Percentiles rank a stretch among this genome's conserved stretches.
phyloP scores from a whole-genome alignment of 1,140 invertebrate genomes.

The Pseudomyrmex flavicornis region DNA sequence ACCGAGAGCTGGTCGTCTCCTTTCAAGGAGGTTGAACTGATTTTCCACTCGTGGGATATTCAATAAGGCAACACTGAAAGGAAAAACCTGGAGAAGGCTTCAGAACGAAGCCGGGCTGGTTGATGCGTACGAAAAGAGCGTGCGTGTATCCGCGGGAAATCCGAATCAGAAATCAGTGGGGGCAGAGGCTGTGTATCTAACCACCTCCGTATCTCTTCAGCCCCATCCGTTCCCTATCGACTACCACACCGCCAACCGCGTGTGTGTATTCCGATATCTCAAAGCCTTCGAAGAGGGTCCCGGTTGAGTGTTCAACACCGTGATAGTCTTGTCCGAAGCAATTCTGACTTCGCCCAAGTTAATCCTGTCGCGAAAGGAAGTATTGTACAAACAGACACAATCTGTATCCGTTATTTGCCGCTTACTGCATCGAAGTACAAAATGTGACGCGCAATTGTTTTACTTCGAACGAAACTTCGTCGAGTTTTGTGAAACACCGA shows the following conservation, averaged over 20 bases:
- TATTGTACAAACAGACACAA: conserved; percentile 13
- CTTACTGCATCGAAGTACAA: not conserved
- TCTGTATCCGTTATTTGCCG: not conserved
- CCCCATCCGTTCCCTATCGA: conserved; percentile 67
- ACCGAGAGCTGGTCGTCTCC: conserved; percentile 72
- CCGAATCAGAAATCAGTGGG: conserved; percentile 73
- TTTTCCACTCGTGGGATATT: conserved; percentile 85
- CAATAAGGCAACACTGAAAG: conserved; percentile 83
- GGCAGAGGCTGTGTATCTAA: conserved; percentile 62
- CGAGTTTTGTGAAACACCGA: not conserved
- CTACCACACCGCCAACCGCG: conserved; percentile 54
- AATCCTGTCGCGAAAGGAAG: not conserved
- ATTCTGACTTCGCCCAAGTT: not conserved
- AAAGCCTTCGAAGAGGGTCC: conserved; percentile 70
- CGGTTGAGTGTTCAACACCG: conserved; percentile 66
- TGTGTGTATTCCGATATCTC: conserved; percentile 56
- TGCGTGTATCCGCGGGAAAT: conserved; percentile 62
- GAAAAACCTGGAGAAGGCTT: conserved; percentile 75
- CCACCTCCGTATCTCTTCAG: conserved; percentile 36
- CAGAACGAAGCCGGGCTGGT: conserved; percentile 58
- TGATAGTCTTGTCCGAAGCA: conserved; percentile 74
- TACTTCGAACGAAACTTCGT: not conserved
- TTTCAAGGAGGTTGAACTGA: conserved; percentile 82
- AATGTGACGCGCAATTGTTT: not conserved
- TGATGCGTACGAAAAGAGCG: conserved; percentile 70